Evolutionary conservation across 2,113 vertebrate genomes (phyloP).

Genomic region (Epinephelus lanceolatus): DNA sequence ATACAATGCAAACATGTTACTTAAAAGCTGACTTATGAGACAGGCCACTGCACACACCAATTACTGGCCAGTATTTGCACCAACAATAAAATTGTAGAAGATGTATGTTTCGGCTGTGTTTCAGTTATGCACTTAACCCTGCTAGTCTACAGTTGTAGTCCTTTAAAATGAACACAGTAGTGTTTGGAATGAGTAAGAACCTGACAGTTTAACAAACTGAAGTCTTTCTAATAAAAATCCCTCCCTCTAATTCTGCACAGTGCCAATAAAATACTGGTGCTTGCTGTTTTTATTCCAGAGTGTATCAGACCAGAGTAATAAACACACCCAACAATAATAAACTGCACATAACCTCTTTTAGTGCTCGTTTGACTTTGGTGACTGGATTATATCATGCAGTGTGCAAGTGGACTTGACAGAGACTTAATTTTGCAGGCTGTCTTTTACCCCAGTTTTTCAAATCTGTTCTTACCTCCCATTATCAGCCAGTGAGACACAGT

Average conservation of each 20-base stretch:
- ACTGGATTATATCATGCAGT: background rate
- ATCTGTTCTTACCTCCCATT: background rate
- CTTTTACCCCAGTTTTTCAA: background rate
- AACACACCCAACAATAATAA: conserved; percentile 9
- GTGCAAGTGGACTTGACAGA: background rate
- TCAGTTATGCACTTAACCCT: background rate
- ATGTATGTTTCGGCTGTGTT: background rate
- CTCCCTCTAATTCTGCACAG: background rate
- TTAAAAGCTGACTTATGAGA: background rate
- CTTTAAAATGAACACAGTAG: background rate
- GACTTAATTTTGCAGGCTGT: background rate
- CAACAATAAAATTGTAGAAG: background rate
- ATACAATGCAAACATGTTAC: background rate
- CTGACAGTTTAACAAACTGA: background rate
- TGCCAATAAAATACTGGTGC: background rate
- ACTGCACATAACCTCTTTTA: background rate
- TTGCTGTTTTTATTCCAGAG: background rate
- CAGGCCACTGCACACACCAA: background rate
- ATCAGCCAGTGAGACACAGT: background rate
- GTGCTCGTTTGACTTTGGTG: background rate
- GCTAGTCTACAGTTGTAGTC: background rate
- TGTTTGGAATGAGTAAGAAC: background rate
- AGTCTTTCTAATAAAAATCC: conserved; percentile 1
- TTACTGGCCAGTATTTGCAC: background rate
- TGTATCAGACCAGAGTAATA: background rate